These are phyloP conservation scores for Microctonus hyperodae DNA, from an alignment of 2,888 invertebrate species.

Conservation along the genomic window DNA sequence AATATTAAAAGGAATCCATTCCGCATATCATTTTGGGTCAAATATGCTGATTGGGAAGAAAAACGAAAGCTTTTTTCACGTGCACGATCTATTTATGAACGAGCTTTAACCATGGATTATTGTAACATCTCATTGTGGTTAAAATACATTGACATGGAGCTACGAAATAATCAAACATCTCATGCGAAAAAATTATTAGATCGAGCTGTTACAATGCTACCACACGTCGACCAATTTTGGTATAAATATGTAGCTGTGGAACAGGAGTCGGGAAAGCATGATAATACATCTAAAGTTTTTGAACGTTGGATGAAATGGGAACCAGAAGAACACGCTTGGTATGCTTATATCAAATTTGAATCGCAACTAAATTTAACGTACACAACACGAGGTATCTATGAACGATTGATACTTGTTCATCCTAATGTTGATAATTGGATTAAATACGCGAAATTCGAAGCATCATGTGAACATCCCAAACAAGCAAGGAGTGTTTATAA, in stretches of 20 bases:
- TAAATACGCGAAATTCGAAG: conserved; percentile 97
- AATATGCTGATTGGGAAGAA: conserved; percentile 99
- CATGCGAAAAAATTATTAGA: conserved; percentile 99
- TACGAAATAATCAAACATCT: conserved; percentile 94
- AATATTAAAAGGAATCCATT: conserved; percentile 95
- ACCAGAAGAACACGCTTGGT: conserved; percentile 99
- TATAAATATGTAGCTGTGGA: conserved; percentile 99
- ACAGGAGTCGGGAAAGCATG: conserved; percentile 96
- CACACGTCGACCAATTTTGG: conserved; percentile 98
- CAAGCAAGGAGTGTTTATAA: conserved; percentile 91
- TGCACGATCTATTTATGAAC: conserved; percentile 94
- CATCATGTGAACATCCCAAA: conserved; percentile 90
- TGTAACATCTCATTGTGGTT: conserved; percentile 97
- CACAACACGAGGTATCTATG: conserved; percentile 93
- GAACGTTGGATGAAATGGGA: conserved; percentile 99
- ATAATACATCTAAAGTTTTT: conserved; percentile 84
- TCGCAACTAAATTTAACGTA: conserved; percentile 94
- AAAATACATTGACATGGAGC: conserved; percentile 99
- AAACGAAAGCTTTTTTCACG: conserved; percentile 94
- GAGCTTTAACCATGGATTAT: conserved; percentile 97
- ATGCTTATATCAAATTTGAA: conserved; percentile 99
- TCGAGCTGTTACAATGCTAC: conserved; percentile 94
- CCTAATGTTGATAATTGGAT: conserved; percentile 99
- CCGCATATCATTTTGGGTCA: conserved; percentile 98
- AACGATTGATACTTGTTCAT: conserved; percentile 96